Percentiles rank a stretch among this genome's conserved stretches.
These are phyloP conservation scores for Phaethornis superciliosus DNA, from an alignment of 2,113 vertebrate species.

Conservation along the genomic window DNA sequence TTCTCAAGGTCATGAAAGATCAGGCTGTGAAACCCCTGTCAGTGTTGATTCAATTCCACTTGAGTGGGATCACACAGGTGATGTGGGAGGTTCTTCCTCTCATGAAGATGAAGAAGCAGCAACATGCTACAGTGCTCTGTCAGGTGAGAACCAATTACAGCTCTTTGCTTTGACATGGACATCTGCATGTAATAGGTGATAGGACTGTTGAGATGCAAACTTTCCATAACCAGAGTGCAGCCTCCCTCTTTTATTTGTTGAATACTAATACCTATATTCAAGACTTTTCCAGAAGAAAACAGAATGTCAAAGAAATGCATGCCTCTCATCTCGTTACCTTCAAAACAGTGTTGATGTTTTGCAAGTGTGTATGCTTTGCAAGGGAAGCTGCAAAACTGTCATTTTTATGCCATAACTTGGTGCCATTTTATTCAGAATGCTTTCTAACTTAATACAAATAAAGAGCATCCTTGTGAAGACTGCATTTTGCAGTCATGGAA, in stretches of 20 bases:
- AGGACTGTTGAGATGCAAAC: neutral
- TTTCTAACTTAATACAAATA: constrained; percentile 59
- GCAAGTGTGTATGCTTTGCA: constrained; percentile 85
- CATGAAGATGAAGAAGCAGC: constrained; percentile 91
- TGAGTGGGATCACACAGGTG: constrained; percentile 98
- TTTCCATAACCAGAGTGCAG: constrained; percentile 28
- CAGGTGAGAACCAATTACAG: constrained; percentile 77
- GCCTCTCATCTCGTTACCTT: constrained; percentile 79
- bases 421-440: constrained; percentile 67
- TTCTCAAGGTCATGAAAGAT: constrained; percentile 77
- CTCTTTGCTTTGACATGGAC: neutral
- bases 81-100: constrained; percentile 93
- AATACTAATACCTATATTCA: constrained; percentile 20
- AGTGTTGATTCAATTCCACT: constrained; percentile 96
- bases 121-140: constrained; percentile 87
- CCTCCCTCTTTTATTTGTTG: constrained; percentile 26
- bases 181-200: neutral
- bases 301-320: constrained; percentile 74
- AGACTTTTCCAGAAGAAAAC: constrained; percentile 57
- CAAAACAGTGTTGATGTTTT: constrained; percentile 74
- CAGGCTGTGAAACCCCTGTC: constrained; percentile 91
- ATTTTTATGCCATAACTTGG: constrained; percentile 69
- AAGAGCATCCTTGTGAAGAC: neutral
- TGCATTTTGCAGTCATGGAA: neutral
- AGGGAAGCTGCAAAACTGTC: constrained; percentile 74